Percentiles rank a stretch among this genome's conserved stretches.
These are phyloP conservation scores for Penaeus vannamei DNA, from an alignment of 1,140 invertebrate genomes.

Conservation along the genomic window DNA sequence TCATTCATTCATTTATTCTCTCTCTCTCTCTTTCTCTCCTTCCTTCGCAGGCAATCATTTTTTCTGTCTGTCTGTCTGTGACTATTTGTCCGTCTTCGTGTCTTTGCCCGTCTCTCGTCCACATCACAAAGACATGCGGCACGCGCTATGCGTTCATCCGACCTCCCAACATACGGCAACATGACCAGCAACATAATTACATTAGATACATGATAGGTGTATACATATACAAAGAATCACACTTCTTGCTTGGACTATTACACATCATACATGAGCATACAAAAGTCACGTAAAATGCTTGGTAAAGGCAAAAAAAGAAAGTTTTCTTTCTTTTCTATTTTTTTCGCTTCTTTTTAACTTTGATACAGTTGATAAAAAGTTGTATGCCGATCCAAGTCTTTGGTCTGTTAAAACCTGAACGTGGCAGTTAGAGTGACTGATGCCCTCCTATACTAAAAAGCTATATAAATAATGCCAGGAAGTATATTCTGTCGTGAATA, in stretches of 20 bases:
- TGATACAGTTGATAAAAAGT: too few species aligned
- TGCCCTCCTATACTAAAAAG: constrained; percentile 31
- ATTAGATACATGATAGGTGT: not conserved
- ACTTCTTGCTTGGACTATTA: constrained; percentile 4
- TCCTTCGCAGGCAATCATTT: too few species aligned
- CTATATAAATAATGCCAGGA: constrained; percentile 49
- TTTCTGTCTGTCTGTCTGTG: too few species aligned
- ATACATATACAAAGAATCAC: constrained; percentile 20
- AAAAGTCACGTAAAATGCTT: constrained; percentile 8
- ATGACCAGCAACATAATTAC: not conserved
- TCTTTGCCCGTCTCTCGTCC: too few species aligned
- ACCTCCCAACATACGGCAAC: not conserved
- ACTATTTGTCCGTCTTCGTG: too few species aligned
- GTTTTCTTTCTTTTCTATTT: too few species aligned
- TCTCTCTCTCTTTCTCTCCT: too few species aligned
- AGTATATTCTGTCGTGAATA: constrained; percentile 10
- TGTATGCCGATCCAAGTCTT: constrained; percentile 7
- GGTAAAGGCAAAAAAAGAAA: not conserved
- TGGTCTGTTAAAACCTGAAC: constrained; percentile 47
- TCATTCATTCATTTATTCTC: too few species aligned
- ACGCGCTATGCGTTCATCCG: too few species aligned
- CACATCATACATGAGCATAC: constrained; percentile 13
- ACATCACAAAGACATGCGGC: too few species aligned
- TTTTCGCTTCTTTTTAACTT: too few species aligned
- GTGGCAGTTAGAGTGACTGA: not conserved